A percentile compares a stretch with the other conserved stretches of the same genome.
Conservation (phyloP, 2,888 invertebrate species). For the Melipona bicolor region DNA sequence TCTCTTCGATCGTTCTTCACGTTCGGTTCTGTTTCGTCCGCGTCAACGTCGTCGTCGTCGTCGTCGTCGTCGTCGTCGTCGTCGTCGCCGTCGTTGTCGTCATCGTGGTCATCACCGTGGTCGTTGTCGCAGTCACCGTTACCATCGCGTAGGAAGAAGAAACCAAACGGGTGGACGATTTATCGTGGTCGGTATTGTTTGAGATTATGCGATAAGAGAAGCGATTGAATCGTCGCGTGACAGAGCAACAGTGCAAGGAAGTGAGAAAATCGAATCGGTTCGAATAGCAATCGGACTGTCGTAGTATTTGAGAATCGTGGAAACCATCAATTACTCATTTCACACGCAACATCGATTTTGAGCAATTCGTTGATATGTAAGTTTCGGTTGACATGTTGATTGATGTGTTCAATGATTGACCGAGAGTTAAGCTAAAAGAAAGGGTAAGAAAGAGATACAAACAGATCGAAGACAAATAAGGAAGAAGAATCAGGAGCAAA, state of each 20-base stretch:
- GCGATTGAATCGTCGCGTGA: background rate
- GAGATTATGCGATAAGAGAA: too few relatives aligned
- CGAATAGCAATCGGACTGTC: background rate
- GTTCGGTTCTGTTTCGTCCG: background rate
- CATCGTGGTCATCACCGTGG: background rate
- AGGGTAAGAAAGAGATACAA: background rate
- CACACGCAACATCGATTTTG: background rate
- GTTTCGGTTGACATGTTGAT: background rate
- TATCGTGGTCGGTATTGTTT: background rate
- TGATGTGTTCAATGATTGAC: conserved; percentile 1
- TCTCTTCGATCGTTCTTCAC: conserved; percentile 18
- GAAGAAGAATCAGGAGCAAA: background rate
- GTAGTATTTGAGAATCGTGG: background rate
- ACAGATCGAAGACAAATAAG: background rate
- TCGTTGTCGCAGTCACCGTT: conserved; percentile 19
- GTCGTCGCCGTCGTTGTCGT: background rate
- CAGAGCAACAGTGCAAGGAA: background rate
- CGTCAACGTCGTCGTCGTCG: conserved; percentile 24
- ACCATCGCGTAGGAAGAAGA: conserved; percentile 51
- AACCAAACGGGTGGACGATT: conserved; percentile 41
- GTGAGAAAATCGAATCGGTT: background rate
- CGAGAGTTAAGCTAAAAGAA: background rate
- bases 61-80: background rate
- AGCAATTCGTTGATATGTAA: background rate
- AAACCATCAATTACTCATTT: background rate